Percentiles rank a stretch among this genome's conserved stretches.
Conservation (phyloP, 2,888 invertebrate species). For the Molanna angustata region DNA sequence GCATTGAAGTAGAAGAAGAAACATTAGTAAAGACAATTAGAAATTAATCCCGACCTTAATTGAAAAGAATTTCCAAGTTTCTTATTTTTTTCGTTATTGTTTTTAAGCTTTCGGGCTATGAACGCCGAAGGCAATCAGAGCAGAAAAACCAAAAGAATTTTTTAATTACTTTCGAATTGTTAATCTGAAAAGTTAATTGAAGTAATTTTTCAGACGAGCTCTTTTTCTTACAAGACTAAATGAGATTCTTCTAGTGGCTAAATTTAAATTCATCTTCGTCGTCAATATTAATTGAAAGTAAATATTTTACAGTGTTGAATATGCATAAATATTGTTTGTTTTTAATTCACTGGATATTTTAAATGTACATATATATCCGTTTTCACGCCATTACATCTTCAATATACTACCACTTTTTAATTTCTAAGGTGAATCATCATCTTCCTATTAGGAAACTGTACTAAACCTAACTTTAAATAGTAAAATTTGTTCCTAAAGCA, state of each 20-base stretch:
- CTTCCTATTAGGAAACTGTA: too few relatives aligned
- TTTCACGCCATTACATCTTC: too few relatives aligned
- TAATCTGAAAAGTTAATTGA: slow-evolving; percentile 7
- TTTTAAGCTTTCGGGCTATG: background rate
- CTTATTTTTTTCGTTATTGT: background rate
- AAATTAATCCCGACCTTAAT: background rate
- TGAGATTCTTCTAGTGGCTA: background rate
- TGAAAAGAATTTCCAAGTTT: background rate
- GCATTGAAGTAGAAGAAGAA: background rate
- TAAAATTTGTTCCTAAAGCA: too few relatives aligned
- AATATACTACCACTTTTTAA: too few relatives aligned
- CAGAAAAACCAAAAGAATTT: background rate
- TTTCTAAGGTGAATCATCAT: too few relatives aligned
- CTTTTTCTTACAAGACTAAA: background rate
- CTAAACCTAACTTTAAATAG: too few relatives aligned
- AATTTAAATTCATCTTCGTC: background rate
- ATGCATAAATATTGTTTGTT: too few relatives aligned
- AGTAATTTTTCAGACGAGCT: background rate
- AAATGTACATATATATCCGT: too few relatives aligned
- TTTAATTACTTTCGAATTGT: slow-evolving; percentile 8
- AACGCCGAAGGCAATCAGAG: slow-evolving; percentile 1
- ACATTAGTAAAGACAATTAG: background rate
- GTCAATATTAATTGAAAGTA: background rate
- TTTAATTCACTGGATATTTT: too few relatives aligned
- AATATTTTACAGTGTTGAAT: background rate